A percentile compares a stretch with the other conserved stretches of the same genome.
phyloP scores from a whole-genome alignment of 2,113 vertebrate genomes.

The Puma concolor region DNA sequence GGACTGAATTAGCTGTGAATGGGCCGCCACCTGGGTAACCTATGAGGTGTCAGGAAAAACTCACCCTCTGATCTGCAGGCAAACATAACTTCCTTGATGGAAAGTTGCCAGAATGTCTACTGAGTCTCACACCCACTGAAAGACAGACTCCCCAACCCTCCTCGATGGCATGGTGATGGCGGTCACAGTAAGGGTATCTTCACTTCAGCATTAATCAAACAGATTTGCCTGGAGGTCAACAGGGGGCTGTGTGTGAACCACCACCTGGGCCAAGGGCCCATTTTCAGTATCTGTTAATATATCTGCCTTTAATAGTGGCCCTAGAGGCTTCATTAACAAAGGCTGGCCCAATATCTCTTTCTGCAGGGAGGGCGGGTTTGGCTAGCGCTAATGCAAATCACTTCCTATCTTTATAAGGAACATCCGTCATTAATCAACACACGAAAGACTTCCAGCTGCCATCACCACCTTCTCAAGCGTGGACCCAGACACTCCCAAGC shows the following conservation, averaged over 20 bases:
- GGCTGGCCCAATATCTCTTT: not conserved
- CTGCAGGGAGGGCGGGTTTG: not conserved
- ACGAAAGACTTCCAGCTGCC: not conserved
- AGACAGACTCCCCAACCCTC: not conserved
- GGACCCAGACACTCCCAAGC: too few species aligned
- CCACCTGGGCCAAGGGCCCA: not conserved
- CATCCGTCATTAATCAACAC: not conserved
- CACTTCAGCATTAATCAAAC: not conserved
- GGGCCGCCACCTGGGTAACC: not conserved
- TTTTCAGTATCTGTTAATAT: not conserved
- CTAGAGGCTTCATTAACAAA: not conserved
- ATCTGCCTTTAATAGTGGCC: not conserved
- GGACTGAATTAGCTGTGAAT: not conserved
- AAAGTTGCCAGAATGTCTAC: not conserved
- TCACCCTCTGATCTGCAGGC: not conserved
- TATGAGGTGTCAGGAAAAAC: not conserved
- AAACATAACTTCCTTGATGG: not conserved
- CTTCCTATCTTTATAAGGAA: not conserved
- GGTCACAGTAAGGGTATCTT: not conserved
- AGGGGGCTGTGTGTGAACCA: not conserved
- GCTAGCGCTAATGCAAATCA: not conserved
- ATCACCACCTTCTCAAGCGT: not conserved
- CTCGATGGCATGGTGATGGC: too few species aligned
- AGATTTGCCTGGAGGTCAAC: not conserved
- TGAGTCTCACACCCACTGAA: not conserved